Percentiles rank a stretch among this genome's conserved stretches.
These are phyloP conservation scores for Gibbula magus DNA, from an alignment of 2,888 invertebrate genomes.

Conservation along the genomic window DNA sequence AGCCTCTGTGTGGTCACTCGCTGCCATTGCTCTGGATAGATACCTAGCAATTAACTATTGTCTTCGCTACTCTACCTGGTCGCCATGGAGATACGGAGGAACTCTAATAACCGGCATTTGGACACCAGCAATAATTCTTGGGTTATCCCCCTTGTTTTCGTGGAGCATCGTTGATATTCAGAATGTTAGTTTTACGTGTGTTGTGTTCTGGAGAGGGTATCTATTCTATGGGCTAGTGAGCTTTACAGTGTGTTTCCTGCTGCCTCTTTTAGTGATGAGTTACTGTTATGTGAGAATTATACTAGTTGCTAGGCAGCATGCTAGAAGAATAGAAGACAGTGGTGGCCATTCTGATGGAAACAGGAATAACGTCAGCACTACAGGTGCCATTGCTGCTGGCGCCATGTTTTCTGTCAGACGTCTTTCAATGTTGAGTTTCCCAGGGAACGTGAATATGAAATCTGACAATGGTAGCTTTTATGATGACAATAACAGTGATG, in stretches of 20 bases:
- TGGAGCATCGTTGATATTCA: slow-evolving; percentile 27
- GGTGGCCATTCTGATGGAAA: slow-evolving; percentile 30
- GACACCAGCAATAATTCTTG: slow-evolving; percentile 29
- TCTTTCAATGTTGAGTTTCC: slow-evolving; percentile 48
- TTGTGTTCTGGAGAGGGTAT: slow-evolving; percentile 26
- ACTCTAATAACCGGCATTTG: slow-evolving; percentile 34
- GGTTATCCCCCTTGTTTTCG: slow-evolving; percentile 31
- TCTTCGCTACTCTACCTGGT: slow-evolving; percentile 47
- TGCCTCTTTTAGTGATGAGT: slow-evolving; percentile 38
- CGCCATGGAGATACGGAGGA: slow-evolving; percentile 33
- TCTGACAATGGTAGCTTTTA: slow-evolving; percentile 10
- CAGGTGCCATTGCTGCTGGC: slow-evolving; percentile 43
- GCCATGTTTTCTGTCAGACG: slow-evolving; percentile 43
- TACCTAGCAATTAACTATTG: slow-evolving; percentile 51
- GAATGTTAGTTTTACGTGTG: slow-evolving; percentile 25
- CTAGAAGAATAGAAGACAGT: slow-evolving; percentile 41
- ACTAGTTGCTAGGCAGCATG: slow-evolving; percentile 44
- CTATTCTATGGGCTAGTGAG: slow-evolving; percentile 29
- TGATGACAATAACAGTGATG: slow-evolving; percentile 26
- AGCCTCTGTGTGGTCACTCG: slow-evolving; percentile 40
- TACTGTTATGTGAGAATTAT: slow-evolving; percentile 45
- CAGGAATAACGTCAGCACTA: slow-evolving; percentile 29
- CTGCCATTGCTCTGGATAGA: slow-evolving; percentile 47
- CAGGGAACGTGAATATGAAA: slow-evolving; percentile 12
- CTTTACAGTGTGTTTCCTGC: slow-evolving; percentile 23